Conservation (phyloP, 2,797 vertebrate genomes). For the Hemitrygon akajei region DNA sequence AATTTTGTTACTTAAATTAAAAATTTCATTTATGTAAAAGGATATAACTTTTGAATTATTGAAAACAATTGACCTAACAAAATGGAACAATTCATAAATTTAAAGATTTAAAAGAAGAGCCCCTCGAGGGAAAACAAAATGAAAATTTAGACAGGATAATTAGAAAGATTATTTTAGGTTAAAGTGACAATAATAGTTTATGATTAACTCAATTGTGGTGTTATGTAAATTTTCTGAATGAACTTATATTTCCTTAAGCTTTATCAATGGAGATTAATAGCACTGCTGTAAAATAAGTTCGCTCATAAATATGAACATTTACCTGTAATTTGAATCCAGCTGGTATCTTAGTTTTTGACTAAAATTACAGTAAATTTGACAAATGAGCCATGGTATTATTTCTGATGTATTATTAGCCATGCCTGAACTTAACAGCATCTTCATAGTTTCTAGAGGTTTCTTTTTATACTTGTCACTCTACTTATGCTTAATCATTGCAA, state of each 20-base stretch:
- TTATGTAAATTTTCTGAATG: not conserved
- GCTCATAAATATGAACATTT: not conserved
- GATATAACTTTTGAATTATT: not conserved
- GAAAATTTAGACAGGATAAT: not conserved
- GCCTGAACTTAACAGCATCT: not conserved
- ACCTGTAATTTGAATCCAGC: not conserved
- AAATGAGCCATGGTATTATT: not conserved
- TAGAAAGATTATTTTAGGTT: not conserved
- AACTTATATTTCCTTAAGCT: not conserved
- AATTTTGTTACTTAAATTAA: not conserved
- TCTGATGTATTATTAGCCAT: not conserved
- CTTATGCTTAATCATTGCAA: not conserved
- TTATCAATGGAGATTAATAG: not conserved
- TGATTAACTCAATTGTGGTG: not conserved
- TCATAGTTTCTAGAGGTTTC: not conserved
- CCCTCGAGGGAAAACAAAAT: not conserved
- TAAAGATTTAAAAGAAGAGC: not conserved
- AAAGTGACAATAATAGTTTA: slow-evolving; percentile 2
- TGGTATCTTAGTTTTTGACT: not conserved
- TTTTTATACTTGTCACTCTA: not conserved
- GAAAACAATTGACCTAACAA: not conserved
- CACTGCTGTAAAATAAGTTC: not conserved
- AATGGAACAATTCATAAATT: no score
- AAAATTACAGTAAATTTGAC: not conserved
- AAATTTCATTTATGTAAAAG: not conserved